Evolutionary conservation across 1,140 invertebrate species (phyloP).

Genomic region (Neodiprion pinetum): DNA sequence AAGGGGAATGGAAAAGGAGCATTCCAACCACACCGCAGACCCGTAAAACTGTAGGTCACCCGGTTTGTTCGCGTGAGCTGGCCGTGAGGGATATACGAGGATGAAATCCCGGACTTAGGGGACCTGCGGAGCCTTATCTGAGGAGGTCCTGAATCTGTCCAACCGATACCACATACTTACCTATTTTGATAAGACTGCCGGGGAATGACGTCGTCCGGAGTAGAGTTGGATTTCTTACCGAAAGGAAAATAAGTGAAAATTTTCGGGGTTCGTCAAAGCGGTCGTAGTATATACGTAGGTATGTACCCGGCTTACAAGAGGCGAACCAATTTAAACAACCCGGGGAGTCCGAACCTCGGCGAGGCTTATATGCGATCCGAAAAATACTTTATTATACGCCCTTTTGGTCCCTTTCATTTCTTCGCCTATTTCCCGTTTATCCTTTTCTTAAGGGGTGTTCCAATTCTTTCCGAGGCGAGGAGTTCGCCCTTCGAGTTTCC

Average conservation of each 20-base stretch:
- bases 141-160: neutral
- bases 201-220: neutral
- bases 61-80: too few species aligned
- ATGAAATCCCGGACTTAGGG: neutral
- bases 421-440: neutral
- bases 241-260: neutral
- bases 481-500: too few species aligned
- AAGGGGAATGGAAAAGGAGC: too few species aligned
- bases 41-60: too few species aligned
- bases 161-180: neutral
- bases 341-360: neutral
- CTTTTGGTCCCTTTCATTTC: neutral
- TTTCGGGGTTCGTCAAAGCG: neutral
- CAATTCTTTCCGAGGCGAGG: too few species aligned
- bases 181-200: neutral
- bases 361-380: neutral
- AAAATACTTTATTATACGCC: conserved; percentile 1
- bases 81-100: too few species aligned
- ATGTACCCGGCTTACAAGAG: neutral
- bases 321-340: neutral
- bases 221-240: neutral
- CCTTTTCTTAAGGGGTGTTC: too few species aligned
- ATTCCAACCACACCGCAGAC: too few species aligned
- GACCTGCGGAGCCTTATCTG: neutral
- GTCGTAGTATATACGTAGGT: neutral